Percentiles rank a stretch among this genome's conserved stretches.
Evolutionary conservation across 2,113 vertebrate species (phyloP).

Genomic region (Hemicordylus capensis): DNA sequence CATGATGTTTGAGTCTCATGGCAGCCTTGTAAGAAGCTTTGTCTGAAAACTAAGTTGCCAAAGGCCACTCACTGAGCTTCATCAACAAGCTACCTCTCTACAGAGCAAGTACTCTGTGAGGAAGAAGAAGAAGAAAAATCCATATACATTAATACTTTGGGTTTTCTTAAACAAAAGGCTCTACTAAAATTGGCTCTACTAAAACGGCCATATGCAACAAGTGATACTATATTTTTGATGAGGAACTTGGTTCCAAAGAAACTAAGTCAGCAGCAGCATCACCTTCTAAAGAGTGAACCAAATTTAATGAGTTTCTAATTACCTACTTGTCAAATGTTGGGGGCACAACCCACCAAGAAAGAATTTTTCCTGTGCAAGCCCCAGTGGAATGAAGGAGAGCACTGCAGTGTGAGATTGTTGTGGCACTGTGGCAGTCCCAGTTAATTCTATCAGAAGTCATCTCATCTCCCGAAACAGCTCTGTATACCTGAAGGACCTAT

Average conservation of each 20-base stretch:
- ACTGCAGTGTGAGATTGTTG: not conserved
- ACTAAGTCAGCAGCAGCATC: not conserved
- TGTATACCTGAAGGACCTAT: not conserved
- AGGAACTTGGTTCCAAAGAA: not conserved
- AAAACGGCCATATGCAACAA: not conserved
- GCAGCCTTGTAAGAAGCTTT: no score
- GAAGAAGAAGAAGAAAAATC: not conserved
- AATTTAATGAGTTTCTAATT: slow-evolving; percentile 3
- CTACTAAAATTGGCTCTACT: not conserved
- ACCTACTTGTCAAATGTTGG: not conserved
- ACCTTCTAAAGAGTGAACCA: slow-evolving; percentile 23
- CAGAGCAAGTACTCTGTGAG: no score
- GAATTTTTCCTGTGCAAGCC: not conserved
- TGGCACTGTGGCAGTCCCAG: not conserved
- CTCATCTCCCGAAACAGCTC: not conserved
- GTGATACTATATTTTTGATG: not conserved
- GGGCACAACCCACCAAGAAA: not conserved
- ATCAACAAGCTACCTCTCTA: no score
- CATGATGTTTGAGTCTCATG: no score
- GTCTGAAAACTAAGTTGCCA: no score
- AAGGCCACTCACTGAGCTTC: no score
- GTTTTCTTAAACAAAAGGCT: not conserved
- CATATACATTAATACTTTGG: not conserved
- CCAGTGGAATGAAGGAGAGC: not conserved
- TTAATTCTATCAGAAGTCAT: not conserved